phyloP scores from a whole-genome alignment of 2,113 vertebrate species.

The Otocyon megalotis region DNA sequence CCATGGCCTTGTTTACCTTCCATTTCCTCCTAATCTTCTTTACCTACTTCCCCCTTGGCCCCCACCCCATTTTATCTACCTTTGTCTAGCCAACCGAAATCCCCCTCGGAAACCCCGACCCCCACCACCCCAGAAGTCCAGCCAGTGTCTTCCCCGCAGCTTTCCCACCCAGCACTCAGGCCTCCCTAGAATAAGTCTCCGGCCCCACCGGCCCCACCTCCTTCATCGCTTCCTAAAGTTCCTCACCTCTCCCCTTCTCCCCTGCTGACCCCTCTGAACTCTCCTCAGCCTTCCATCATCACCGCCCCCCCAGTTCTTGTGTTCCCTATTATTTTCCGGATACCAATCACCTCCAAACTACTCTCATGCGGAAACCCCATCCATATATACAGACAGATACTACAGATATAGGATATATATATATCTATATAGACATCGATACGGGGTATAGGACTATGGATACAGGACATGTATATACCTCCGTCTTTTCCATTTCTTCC shows the following conservation, averaged over 20 bases:
- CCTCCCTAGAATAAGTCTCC: background rate
- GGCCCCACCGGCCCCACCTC: background rate
- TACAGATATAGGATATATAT: too few species aligned
- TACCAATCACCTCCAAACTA: background rate
- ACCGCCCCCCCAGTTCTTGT: background rate
- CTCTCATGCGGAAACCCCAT: background rate
- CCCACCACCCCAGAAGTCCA: background rate
- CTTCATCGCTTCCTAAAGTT: constrained; percentile 5
- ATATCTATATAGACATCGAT: too few species aligned
- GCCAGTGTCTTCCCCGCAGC: background rate
- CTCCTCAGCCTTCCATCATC: background rate
- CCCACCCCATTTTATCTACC: background rate
- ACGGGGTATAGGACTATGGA: too few species aligned
- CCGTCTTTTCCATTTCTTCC: background rate
- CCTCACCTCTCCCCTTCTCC: constrained; percentile 3
- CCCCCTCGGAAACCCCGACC: background rate
- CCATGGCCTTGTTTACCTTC: background rate
- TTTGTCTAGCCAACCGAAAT: background rate
- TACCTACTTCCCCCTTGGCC: background rate
- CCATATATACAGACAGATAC: background rate
- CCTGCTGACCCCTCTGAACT: background rate
- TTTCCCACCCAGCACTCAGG: background rate
- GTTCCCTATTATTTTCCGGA: background rate
- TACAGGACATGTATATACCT: background rate
- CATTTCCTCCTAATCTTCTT: background rate